phyloP scores from a whole-genome alignment of 2,797 vertebrate genomes.

The Muscicapa striata region DNA sequence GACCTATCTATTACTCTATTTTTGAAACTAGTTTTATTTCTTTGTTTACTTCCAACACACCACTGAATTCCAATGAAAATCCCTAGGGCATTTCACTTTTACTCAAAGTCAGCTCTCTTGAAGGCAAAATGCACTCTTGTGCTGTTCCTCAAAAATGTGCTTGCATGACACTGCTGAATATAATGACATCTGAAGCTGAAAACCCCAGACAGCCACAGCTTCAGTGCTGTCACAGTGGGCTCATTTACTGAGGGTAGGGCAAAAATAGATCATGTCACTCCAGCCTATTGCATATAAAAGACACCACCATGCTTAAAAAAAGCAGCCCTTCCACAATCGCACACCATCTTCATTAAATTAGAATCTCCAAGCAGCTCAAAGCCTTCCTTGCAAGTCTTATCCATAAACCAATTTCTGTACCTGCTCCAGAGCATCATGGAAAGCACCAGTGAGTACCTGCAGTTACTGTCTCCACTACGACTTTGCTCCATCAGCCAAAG shows the following conservation, averaged over 20 bases:
- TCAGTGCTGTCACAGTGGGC: neutral
- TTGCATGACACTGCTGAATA: neutral
- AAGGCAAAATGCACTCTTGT: slow-evolving; percentile 2
- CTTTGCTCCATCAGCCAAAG: neutral
- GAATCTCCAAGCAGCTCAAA: neutral
- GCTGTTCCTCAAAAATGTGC: neutral
- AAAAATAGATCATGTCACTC: neutral
- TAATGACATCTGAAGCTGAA: slow-evolving; percentile 22
- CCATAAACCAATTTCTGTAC: neutral
- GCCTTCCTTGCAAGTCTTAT: neutral
- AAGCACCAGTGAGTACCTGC: neutral
- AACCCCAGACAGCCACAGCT: neutral
- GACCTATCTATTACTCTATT: neutral
- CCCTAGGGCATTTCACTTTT: slow-evolving; percentile 15
- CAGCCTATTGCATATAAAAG: neutral
- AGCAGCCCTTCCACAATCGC: neutral
- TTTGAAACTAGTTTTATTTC: neutral
- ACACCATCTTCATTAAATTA: neutral
- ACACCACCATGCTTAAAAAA: neutral
- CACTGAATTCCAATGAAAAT: neutral
- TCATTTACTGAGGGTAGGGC: neutral
- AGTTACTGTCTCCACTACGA: neutral
- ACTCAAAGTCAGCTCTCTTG: slow-evolving; percentile 1
- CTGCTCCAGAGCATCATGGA: neutral
- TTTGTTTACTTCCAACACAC: neutral